These are phyloP conservation scores for Hartigia nigra DNA, from an alignment of 2,888 invertebrate species.

Conservation along the genomic window DNA sequence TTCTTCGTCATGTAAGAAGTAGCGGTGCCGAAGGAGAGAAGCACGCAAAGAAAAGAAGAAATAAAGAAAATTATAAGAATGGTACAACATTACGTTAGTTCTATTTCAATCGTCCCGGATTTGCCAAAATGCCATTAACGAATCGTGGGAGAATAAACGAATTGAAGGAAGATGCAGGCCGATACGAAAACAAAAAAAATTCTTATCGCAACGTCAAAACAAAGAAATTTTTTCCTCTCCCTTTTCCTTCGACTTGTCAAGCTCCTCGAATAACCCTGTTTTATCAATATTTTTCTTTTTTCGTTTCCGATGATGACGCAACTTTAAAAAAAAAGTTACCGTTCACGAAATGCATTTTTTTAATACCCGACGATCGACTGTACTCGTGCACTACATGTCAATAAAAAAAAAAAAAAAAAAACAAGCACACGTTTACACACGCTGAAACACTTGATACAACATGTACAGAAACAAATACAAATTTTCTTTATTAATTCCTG, in stretches of 20 bases:
- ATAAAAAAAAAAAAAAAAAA: not conserved
- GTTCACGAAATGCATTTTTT: too few relatives aligned
- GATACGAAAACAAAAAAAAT: too few relatives aligned
- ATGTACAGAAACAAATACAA: not conserved
- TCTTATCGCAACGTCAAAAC: too few relatives aligned
- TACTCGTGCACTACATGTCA: not conserved
- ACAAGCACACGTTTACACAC: not conserved
- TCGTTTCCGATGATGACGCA: too few relatives aligned
- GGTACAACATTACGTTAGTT: conserved; percentile 3
- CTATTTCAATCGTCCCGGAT: not conserved
- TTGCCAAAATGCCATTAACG: not conserved
- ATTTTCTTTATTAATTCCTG: not conserved
- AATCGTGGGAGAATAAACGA: not conserved
- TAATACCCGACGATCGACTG: not conserved
- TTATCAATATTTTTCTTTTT: not conserved
- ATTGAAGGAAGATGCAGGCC: not conserved
- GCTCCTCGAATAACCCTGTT: not conserved
- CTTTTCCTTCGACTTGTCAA: not conserved
- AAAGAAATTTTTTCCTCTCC: too few relatives aligned
- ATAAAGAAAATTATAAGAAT: conserved; percentile 1
- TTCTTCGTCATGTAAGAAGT: not conserved
- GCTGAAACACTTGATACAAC: not conserved
- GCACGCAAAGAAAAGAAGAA: not conserved
- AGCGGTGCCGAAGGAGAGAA: not conserved
- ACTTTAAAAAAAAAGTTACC: too few relatives aligned